Evolutionary conservation across 2,113 vertebrate species (phyloP).

Genomic region (Pipa parva): DNA sequence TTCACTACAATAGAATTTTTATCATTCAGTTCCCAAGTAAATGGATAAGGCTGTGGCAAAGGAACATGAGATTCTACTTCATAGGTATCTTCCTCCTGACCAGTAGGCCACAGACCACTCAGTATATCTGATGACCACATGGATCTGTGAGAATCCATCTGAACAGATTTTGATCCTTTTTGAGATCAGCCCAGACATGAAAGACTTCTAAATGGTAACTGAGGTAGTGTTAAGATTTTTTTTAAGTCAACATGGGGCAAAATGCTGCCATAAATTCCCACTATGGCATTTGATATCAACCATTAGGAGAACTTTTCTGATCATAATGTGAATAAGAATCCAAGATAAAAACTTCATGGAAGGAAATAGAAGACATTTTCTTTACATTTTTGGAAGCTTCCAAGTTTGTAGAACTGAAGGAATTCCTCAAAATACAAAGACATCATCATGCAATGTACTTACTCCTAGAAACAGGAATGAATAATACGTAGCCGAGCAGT

Average conservation of each 20-base stretch:
- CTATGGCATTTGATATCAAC: conserved; percentile 44
- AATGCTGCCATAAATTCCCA: conserved; percentile 54
- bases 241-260: conserved; percentile 18
- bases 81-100: conserved; percentile 78
- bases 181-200: neutral
- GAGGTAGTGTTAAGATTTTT: neutral
- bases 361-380: neutral
- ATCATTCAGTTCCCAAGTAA: conserved; percentile 71
- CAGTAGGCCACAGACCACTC: conserved; percentile 62
- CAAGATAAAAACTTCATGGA: conserved; percentile 43
- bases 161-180: neutral
- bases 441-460: conserved; percentile 46
- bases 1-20: conserved; percentile 86
- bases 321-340: conserved; percentile 41
- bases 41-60: conserved; percentile 83
- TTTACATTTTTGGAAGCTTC: neutral
- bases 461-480: conserved; percentile 44
- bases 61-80: conserved; percentile 92
- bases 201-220: neutral
- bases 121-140: conserved; percentile 69
- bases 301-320: conserved; percentile 57
- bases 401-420: conserved; percentile 43
- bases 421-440: conserved; percentile 35
- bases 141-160: conserved; percentile 84
- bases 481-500: conserved; percentile 10